Percentiles rank a stretch among this genome's conserved stretches.
phyloP scores from a whole-genome alignment of 2,888 invertebrate genomes.

The Sarcophaga subvicina region DNA sequence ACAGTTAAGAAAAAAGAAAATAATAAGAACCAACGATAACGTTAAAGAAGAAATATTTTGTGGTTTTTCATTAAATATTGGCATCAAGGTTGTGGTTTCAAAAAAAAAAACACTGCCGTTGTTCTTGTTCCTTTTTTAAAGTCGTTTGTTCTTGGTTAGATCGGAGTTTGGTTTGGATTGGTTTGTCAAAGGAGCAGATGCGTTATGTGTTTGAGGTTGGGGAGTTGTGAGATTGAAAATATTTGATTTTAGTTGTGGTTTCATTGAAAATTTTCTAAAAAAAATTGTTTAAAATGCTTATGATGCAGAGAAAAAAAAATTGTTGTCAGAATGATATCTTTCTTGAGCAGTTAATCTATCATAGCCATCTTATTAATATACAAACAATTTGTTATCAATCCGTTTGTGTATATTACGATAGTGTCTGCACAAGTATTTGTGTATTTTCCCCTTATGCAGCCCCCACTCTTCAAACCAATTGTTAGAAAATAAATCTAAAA shows the following conservation, averaged over 20 bases:
- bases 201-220: background rate
- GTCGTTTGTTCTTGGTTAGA: background rate
- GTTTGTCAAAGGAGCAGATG: background rate
- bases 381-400: too few relatives aligned
- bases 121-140: background rate
- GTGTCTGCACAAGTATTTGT: too few relatives aligned
- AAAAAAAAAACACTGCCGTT: background rate
- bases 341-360: too few relatives aligned
- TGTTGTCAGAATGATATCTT: too few relatives aligned
- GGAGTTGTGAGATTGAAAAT: background rate
- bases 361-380: too few relatives aligned
- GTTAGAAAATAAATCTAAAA: too few relatives aligned
- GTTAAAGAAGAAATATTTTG: slow-evolving; percentile 20
- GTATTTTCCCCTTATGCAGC: too few relatives aligned
- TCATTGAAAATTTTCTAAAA: background rate
- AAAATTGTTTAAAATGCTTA: background rate
- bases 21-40: background rate
- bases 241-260: background rate
- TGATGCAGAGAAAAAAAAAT: too few relatives aligned
- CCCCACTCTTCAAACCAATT: too few relatives aligned
- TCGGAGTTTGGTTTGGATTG: background rate
- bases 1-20: slow-evolving; percentile 11
- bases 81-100: slow-evolving; percentile 49
- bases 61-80: slow-evolving; percentile 53
- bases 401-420: too few relatives aligned